A percentile compares a stretch with the other conserved stretches of the same genome.
Conservation (phyloP, 2,888 invertebrate species). For the Nomada hirtipes region DNA sequence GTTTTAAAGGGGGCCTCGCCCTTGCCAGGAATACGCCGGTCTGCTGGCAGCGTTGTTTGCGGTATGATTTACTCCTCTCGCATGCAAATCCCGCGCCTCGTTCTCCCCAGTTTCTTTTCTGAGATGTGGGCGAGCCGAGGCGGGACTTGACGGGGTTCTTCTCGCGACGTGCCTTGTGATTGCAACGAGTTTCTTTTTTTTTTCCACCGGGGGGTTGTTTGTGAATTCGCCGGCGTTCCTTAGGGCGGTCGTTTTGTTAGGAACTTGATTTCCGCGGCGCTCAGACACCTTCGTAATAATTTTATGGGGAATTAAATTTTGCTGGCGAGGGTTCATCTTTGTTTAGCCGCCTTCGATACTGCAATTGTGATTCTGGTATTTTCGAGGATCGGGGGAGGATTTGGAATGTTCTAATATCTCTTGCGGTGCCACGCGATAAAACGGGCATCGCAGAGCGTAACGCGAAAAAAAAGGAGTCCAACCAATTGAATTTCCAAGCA, state of each 20-base stretch:
- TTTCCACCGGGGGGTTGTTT: too few relatives aligned
- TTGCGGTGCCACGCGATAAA: conserved; percentile 9
- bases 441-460: not conserved
- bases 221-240: too few relatives aligned
- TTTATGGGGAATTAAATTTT: too few relatives aligned
- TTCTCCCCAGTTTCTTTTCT: conserved; percentile 27
- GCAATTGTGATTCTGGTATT: too few relatives aligned
- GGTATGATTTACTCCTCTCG: conserved; percentile 80
- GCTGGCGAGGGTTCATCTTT: too few relatives aligned
- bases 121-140: conserved; percentile 27
- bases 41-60: conserved; percentile 75
- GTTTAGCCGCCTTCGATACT: too few relatives aligned
- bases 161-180: conserved; percentile 1
- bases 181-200: too few relatives aligned
- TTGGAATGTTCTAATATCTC: not conserved
- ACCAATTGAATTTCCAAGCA: conserved; percentile 25
- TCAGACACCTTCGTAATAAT: too few relatives aligned
- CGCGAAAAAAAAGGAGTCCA: not conserved
- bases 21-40: conserved; percentile 74
- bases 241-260: too few relatives aligned
- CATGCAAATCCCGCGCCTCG: conserved; percentile 76
- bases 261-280: too few relatives aligned
- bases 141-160: not conserved
- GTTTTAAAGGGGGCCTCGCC: conserved; percentile 77
- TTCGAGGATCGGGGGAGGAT: too few relatives aligned